phyloP scores from a whole-genome alignment of 2,113 vertebrate genomes.

The Gnathonemus longibarbis region DNA sequence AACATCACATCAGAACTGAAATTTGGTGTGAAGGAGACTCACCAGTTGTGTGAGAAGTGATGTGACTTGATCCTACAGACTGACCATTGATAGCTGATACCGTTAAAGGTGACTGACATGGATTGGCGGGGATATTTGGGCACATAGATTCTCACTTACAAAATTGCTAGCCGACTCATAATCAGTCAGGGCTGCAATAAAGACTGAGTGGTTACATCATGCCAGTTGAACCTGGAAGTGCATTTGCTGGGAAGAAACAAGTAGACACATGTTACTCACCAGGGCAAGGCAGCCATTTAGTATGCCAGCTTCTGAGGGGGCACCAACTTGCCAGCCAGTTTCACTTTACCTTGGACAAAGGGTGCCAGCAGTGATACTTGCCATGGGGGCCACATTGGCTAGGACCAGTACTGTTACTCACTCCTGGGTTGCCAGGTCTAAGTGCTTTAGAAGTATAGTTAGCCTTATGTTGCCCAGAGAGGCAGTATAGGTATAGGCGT shows the following conservation, averaged over 20 bases:
- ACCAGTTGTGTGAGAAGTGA: neutral
- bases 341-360: neutral
- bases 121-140: neutral
- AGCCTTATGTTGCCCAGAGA: neutral
- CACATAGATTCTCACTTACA: neutral
- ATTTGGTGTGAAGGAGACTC: neutral
- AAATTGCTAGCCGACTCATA: neutral
- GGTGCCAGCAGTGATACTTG: neutral
- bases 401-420: neutral
- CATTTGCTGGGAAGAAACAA: neutral
- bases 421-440: neutral
- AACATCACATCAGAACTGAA: neutral
- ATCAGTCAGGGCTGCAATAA: neutral
- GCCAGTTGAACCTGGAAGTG: neutral
- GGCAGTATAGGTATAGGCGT: neutral
- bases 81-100: neutral
- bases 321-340: neutral
- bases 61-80: neutral
- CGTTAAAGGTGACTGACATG: neutral
- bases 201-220: neutral
- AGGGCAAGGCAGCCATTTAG: neutral
- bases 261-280: neutral
- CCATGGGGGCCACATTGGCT: neutral
- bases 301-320: neutral
- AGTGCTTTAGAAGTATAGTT: neutral